Base-by-base conservation (phyloP, 2,888 invertebrate species). In the Acheta domesticus region DNA sequence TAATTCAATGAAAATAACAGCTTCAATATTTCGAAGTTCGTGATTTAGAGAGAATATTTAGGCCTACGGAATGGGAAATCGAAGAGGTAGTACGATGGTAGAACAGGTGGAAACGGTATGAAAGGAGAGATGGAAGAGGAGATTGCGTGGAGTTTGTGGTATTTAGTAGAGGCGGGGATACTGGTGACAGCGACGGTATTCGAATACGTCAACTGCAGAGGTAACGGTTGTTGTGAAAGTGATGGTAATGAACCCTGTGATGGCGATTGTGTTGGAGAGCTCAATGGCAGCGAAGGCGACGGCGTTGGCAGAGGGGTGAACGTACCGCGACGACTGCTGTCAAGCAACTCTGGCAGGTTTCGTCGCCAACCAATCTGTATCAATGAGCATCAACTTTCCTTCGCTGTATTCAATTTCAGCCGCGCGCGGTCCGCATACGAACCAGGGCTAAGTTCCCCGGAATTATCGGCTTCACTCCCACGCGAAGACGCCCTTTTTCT, bases 351-450 rank as follows among this genome's bases (percentile, higher is more conserved):
- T 19, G 8, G 62, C 14, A 19, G 62, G 62, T 62, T 62, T 62
- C 62, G n/a, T n/a, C 62, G n/a, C n/a, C 62, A 14, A 62, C 62
- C 62, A n/a, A 62, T 62, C 62, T n/a, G 62, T 62, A 62, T 62
- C 62, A 62, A 62, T 62, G 62, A 62, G 1, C 62, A n/a, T 62
- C 62, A 62, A 62, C 62, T 62, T 62, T n/a, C 14, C 16, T 14
- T 14, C 14, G 14, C 14, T 62, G 62, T 62, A 62, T 62, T 62
- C 62, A 62, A 62, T 62, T 62, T 62, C n/a, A 19, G 14, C n/a
- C 16, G n/a, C n/a, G 14, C n/a, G 62, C 62, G n/a, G 62, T n/a
- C 16, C 14, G 62, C 62, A 62, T 62, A 62, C 62, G 62, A 62
- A n/a, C 62, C 62, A 62, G 36, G 36, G 36, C 36, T 36, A 36